These are phyloP conservation scores for Mustela nigripes DNA, from an alignment of 2,113 vertebrate genomes.

Conservation along the genomic window DNA sequence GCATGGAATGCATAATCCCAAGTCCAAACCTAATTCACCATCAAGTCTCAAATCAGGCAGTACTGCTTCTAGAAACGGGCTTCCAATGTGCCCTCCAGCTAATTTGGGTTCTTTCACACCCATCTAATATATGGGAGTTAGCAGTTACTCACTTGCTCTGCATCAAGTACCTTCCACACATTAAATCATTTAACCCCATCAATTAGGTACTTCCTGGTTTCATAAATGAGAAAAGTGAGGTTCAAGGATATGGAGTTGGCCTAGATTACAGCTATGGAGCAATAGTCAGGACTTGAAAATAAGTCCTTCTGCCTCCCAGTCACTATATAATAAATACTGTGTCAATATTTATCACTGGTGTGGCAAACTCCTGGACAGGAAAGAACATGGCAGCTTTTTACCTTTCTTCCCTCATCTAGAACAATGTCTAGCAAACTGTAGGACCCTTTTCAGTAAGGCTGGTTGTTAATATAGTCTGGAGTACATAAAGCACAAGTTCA, in stretches of 20 bases:
- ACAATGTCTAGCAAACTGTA: background rate
- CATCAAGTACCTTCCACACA: background rate
- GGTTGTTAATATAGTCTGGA: background rate
- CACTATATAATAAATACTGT: background rate
- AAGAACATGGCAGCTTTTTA: background rate
- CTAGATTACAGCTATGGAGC: conserved; percentile 2
- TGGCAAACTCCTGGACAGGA: background rate
- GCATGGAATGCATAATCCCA: background rate
- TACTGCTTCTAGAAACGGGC: background rate
- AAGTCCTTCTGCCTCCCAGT: background rate
- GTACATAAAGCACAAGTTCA: background rate
- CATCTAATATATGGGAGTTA: background rate
- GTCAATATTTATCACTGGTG: background rate
- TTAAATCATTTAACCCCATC: background rate
- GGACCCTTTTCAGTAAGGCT: background rate
- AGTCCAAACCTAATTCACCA: background rate
- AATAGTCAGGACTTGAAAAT: background rate
- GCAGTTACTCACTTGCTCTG: background rate
- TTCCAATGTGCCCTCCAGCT: background rate
- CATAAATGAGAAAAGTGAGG: conserved; percentile 14
- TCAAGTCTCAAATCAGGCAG: background rate
- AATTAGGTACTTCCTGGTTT: background rate
- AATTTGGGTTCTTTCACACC: background rate
- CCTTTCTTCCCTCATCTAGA: background rate
- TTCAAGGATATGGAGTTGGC: background rate